Evolutionary conservation across 2,888 invertebrate species (phyloP), one percentile per base, ranked within the genome.

Genomic region (Andrena bicolor): DNA sequence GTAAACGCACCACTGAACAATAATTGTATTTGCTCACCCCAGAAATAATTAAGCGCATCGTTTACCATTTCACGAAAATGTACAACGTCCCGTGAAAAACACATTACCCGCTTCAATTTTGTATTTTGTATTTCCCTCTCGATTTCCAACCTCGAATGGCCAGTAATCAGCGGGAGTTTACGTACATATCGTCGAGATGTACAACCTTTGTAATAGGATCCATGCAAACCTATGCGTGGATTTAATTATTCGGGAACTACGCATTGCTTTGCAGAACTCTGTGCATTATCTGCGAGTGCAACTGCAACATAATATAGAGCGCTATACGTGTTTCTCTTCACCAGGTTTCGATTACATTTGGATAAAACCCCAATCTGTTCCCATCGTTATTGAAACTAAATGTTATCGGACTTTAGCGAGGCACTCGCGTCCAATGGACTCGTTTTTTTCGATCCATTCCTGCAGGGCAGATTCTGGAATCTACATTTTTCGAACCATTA

Each of bases 241-340:
- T 82, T 82, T 65, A 70, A 82, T 82, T 82, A 74, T 56, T 48
- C 7, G 5, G n/a, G n/a, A 35, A 8, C 30, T 68, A 13, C 41
- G 4, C 23, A 10, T 32, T 5, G 13, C 51, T 48, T 10, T 66
- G 30, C n/a, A 8, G 5, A 35, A 26, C 41, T 20, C 26, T 56
- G 41, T n/a, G 51, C 58, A 71, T 28, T 28, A 35, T 8, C 41
- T 4, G 4, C 13, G 13, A 60, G n/a, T 10, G 23, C 23, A 23
- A 61, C 13, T 10, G 53, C 49, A 60, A 76, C 10, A 30, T 35
- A 72, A 66, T 13, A 26, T 3, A 13, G 6, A 6, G 6, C 23
- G 5, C 13, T 26, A 20, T 8, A 1, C 7, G 6, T 10, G 10
- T 10, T 28, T 8, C 51, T 32, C 6, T 51, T 51, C 16, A 13